Percentiles rank a stretch among this genome's conserved stretches.
phyloP scores from a whole-genome alignment of 2,113 vertebrate species.

The Gymnocephalus cernua region DNA sequence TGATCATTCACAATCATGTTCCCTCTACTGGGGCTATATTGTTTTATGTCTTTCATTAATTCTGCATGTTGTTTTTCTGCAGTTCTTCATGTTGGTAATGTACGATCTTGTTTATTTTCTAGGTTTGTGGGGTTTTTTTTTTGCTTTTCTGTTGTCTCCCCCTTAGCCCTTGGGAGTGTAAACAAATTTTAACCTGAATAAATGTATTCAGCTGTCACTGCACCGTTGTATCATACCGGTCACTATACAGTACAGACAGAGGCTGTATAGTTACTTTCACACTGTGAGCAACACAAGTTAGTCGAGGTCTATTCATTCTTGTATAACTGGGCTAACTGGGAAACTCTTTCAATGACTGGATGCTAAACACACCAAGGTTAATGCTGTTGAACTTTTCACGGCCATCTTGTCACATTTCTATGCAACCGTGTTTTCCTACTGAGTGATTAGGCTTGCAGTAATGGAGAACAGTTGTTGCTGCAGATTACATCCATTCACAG shows the following conservation, averaged over 20 bases:
- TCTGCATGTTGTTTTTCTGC: conserved; percentile 44
- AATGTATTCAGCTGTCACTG: conserved; percentile 12
- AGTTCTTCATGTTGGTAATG: conserved; percentile 44
- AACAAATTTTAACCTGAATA: conserved; percentile 16
- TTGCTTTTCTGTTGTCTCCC: background rate
- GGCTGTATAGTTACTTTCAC: background rate
- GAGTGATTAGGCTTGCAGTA: background rate
- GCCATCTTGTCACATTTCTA: background rate
- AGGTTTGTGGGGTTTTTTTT: background rate
- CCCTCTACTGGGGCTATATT: conserved; percentile 22
- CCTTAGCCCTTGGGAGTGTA: background rate
- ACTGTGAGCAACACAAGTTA: conserved; percentile 15
- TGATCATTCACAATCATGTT: conserved; percentile 38
- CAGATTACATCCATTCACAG: background rate
- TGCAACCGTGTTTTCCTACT: conserved; percentile 1
- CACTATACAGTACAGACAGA: background rate
- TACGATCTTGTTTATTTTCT: conserved; percentile 49
- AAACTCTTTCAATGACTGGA: conserved; percentile 8
- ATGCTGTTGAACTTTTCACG: conserved; percentile 4
- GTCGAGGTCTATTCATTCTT: conserved; percentile 1
- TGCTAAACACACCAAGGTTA: background rate
- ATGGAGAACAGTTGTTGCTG: background rate
- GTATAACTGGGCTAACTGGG: background rate
- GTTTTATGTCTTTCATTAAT: conserved; percentile 65
- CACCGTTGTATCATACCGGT: conserved; percentile 16